These are phyloP conservation scores for Diploptera punctata DNA, from an alignment of 2,888 invertebrate species.

Conservation along the genomic window DNA sequence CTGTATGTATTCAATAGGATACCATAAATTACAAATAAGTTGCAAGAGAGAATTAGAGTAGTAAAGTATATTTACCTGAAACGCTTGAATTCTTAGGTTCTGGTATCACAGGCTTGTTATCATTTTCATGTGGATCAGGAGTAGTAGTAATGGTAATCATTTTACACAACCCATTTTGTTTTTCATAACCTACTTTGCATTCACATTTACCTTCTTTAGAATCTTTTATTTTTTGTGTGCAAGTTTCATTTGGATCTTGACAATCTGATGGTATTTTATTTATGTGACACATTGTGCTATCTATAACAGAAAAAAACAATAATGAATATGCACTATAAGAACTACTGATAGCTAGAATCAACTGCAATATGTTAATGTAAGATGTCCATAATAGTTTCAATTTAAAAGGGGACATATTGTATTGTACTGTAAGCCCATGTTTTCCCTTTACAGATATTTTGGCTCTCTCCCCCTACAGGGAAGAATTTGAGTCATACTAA, in stretches of 20 bases:
- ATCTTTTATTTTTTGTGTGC: background rate
- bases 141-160: background rate
- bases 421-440: too few species aligned
- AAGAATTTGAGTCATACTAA: too few species aligned
- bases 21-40: too few species aligned
- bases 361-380: too few species aligned
- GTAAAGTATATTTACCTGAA: constrained; percentile 14
- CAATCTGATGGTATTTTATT: background rate
- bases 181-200: background rate
- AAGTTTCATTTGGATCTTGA: background rate
- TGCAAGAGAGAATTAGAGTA: too few species aligned
- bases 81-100: background rate
- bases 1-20: too few species aligned
- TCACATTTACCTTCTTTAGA: background rate
- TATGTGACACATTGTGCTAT: background rate
- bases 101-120: background rate
- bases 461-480: too few species aligned
- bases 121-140: background rate
- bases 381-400: too few species aligned
- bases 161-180: too few species aligned
- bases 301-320: background rate
- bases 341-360: too few species aligned
- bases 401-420: too few species aligned
- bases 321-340: background rate
- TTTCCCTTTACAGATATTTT: too few species aligned